phyloP scores from a whole-genome alignment of 2,113 vertebrate species.

The Ophiodon elongatus region DNA sequence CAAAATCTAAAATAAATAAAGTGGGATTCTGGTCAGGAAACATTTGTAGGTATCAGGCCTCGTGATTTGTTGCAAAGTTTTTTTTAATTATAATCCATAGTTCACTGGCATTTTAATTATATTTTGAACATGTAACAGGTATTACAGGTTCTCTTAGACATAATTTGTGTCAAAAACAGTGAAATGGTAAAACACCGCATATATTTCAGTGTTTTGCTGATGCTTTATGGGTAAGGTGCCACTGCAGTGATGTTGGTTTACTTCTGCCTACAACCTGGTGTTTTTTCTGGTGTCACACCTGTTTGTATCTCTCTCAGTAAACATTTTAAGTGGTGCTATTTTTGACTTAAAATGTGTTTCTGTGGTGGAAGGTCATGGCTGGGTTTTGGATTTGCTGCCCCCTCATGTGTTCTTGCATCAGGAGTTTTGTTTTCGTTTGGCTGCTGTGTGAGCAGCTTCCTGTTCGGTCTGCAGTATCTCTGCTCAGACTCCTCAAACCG shows the following conservation, averaged over 20 bases:
- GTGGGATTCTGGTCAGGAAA: neutral
- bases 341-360: neutral
- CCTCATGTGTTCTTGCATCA: neutral
- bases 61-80: neutral
- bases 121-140: no score
- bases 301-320: neutral
- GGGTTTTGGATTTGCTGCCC: neutral
- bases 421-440: neutral
- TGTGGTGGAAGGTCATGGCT: neutral
- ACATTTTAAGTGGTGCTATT: neutral
- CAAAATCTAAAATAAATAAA: neutral
- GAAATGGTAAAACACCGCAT: no score
- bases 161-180: no score
- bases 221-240: no score
- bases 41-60: neutral
- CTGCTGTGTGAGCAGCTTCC: conserved; percentile 7
- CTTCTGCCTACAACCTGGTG: no score
- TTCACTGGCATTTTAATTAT: neutral
- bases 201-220: no score
- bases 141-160: no score
- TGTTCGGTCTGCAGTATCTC: conserved; percentile 3
- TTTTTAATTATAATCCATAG: neutral
- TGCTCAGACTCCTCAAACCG: neutral
- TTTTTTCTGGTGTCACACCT: neutral
- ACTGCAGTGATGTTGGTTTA: neutral